These are phyloP conservation scores for Agriopis leucophaearia DNA, from an alignment of 2,888 invertebrate species.

Conservation along the genomic window DNA sequence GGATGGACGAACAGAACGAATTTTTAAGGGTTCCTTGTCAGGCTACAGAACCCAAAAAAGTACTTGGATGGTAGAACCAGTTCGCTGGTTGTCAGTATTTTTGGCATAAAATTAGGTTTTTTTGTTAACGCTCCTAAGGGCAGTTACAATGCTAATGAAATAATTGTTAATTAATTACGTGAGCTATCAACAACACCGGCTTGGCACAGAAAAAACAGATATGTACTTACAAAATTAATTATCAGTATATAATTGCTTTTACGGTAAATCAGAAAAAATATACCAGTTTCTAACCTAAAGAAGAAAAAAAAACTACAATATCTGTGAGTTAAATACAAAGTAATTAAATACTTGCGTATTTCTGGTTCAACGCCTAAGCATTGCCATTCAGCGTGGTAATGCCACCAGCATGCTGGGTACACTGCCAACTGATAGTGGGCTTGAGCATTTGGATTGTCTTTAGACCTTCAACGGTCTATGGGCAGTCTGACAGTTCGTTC, in stretches of 20 bases:
- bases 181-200: conserved; percentile 47
- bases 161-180: conserved; percentile 40
- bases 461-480: too few species aligned
- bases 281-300: not conserved
- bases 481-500: too few species aligned
- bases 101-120: conserved; percentile 7
- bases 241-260: conserved; percentile 43
- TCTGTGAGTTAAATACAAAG: not conserved
- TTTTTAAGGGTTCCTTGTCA: too few species aligned
- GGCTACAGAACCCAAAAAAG: too few species aligned
- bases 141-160: conserved; percentile 38
- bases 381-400: too few species aligned
- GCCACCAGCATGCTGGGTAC: too few species aligned
- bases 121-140: not conserved
- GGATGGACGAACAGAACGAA: too few species aligned
- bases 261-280: not conserved
- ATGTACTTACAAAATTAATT: conserved; percentile 44
- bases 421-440: too few species aligned
- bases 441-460: too few species aligned
- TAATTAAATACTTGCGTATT: not conserved
- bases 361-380: too few species aligned
- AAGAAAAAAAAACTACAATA: too few species aligned
- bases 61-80: conserved; percentile 15
- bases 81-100: conserved; percentile 18
- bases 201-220: conserved; percentile 44